These are phyloP conservation scores for Lates calcarifer DNA, from an alignment of 2,113 vertebrate species.

Conservation along the genomic window DNA sequence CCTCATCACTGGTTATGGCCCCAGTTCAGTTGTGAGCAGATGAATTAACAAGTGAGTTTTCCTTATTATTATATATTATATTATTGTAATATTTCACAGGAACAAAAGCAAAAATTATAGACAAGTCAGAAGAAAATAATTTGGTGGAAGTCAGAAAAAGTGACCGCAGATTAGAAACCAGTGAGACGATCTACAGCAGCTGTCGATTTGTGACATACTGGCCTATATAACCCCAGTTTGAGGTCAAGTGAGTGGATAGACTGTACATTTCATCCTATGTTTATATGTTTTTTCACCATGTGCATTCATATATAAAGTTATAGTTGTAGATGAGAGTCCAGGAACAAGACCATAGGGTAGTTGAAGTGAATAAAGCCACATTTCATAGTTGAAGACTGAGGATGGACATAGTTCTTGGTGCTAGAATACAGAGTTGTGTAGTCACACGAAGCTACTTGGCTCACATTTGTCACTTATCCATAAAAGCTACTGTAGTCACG, in stretches of 20 bases:
- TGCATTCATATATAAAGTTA: neutral
- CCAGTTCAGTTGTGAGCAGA: neutral
- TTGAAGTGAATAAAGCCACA: neutral
- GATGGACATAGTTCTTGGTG: neutral
- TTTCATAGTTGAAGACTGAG: neutral
- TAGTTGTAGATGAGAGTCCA: neutral
- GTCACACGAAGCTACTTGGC: neutral
- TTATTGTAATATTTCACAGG: neutral
- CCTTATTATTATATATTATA: too few relatives aligned
- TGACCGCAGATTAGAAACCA: neutral
- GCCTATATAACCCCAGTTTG: neutral
- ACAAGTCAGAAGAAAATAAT: neutral
- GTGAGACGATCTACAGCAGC: neutral
- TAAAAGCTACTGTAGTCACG: constrained; percentile 21
- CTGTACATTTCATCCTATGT: neutral
- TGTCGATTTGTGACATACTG: neutral
- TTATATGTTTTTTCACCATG: neutral
- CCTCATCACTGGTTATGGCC: neutral
- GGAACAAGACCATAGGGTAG: neutral
- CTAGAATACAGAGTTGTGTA: neutral
- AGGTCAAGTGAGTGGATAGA: neutral
- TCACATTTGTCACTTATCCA: constrained; percentile 27
- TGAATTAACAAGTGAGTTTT: neutral
- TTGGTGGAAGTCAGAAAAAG: neutral
- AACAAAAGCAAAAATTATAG: neutral